A percentile compares a stretch with the other conserved stretches of the same genome.
These are phyloP conservation scores for Platichthys flesus DNA, from an alignment of 2,113 vertebrate species.

Conservation along the genomic window DNA sequence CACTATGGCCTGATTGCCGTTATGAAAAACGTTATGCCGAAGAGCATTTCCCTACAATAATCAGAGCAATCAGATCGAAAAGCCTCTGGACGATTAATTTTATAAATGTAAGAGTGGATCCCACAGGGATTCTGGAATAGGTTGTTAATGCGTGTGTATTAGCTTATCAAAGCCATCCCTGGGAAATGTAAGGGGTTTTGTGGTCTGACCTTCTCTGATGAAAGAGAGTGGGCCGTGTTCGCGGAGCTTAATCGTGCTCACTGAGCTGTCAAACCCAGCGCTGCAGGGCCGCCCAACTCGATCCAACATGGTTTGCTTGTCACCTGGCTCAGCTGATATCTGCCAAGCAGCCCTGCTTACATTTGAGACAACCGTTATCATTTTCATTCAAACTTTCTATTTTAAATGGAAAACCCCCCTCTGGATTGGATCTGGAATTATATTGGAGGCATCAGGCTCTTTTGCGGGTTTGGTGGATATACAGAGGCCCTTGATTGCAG, in stretches of 20 bases:
- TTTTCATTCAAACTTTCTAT: too few species aligned
- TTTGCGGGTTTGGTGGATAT: conserved; percentile 10
- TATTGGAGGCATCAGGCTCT: not conserved
- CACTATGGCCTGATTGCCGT: not conserved
- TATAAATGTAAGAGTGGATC: not conserved
- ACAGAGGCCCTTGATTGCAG: not conserved
- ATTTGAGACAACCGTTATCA: not conserved
- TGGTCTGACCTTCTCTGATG: not conserved
- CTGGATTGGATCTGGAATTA: not conserved
- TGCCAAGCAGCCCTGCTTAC: not conserved
- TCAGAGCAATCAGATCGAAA: not conserved
- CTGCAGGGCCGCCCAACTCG: conserved; percentile 4
- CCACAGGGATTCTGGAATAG: not conserved
- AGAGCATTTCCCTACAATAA: not conserved
- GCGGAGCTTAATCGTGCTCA: not conserved
- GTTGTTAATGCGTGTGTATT: not conserved
- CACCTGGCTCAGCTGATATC: conserved; percentile 3
- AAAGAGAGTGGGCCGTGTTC: not conserved
- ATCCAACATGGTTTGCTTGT: not conserved
- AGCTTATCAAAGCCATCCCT: not conserved
- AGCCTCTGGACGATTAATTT: not conserved
- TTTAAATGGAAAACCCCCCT: not conserved
- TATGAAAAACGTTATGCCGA: not conserved
- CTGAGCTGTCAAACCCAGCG: conserved; percentile 27
- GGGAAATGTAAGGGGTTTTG: not conserved